phyloP scores from a whole-genome alignment of 2,797 vertebrate species.

The Channa striata region DNA sequence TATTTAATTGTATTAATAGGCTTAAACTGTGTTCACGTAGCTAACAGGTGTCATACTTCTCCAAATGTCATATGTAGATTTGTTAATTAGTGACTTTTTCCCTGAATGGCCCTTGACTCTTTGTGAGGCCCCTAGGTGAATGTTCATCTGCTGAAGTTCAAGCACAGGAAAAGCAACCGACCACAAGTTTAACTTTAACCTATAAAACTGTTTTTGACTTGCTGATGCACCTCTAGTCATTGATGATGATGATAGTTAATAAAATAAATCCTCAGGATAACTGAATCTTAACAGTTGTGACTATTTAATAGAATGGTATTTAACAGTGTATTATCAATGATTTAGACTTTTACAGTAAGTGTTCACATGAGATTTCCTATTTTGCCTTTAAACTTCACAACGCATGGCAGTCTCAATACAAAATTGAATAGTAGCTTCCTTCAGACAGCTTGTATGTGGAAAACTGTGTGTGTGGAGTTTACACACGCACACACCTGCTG shows the following conservation, averaged over 20 bases:
- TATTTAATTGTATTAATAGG: no score
- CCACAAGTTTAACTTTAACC: constrained; percentile 38
- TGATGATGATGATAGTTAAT: neutral
- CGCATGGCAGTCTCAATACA: no score
- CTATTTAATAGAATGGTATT: no score
- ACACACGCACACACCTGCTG: no score
- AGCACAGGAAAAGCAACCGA: neutral
- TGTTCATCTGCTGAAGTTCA: neutral
- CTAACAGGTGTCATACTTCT: neutral
- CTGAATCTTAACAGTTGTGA: neutral
- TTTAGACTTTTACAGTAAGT: no score
- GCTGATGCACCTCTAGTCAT: neutral
- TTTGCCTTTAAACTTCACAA: no score
- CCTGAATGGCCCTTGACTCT: constrained; percentile 3
- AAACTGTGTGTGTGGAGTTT: neutral
- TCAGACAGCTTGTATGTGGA: neutral
- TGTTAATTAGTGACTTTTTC: neutral
- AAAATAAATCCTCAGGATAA: neutral
- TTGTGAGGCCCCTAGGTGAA: neutral
- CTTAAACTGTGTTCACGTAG: neutral
- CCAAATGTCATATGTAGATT: neutral
- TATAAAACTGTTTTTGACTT: neutral
- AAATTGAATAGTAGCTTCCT: neutral
- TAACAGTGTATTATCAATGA: no score
- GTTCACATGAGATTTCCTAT: no score